Conservation (phyloP, 2,797 vertebrate species). For the Loriculus beryllinus region DNA sequence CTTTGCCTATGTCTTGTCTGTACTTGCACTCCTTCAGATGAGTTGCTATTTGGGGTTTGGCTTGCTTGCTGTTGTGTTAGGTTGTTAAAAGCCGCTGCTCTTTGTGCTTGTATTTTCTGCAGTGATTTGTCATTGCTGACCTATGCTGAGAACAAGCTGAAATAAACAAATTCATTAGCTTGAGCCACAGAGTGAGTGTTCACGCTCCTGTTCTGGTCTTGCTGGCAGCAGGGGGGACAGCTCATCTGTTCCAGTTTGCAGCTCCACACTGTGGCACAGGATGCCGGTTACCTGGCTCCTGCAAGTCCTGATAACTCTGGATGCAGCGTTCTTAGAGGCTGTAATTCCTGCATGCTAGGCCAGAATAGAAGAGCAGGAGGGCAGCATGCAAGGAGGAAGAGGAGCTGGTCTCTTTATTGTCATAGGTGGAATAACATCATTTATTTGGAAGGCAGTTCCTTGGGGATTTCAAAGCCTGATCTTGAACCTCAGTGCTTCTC, state of each 20-base stretch:
- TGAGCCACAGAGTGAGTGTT: conserved; percentile 15
- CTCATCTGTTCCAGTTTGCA: conserved; percentile 42
- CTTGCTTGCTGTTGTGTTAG: neutral
- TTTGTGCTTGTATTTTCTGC: conserved; percentile 30
- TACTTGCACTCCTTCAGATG: neutral
- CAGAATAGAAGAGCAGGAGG: neutral
- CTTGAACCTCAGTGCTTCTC: neutral
- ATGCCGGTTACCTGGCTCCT: neutral
- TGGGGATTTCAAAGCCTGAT: neutral
- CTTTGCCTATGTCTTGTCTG: neutral
- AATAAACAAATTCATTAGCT: conserved; percentile 47
- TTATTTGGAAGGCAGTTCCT: neutral
- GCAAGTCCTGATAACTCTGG: neutral
- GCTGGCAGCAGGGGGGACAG: conserved; percentile 27
- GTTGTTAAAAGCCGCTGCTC: conserved; percentile 4
- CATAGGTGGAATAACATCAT: neutral
- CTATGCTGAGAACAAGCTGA: neutral
- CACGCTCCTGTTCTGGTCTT: conserved; percentile 1
- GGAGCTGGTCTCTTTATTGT: neutral
- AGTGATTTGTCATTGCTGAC: conserved; percentile 9
- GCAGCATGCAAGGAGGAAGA: neutral
- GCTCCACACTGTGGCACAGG: neutral
- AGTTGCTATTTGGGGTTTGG: neutral
- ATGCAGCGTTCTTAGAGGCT: neutral
- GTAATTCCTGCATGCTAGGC: neutral